Evolutionary conservation across 2,888 invertebrate genomes (phyloP), one percentile per base, ranked within the genome.

Genomic region (Caenorhabditis japonica): DNA sequence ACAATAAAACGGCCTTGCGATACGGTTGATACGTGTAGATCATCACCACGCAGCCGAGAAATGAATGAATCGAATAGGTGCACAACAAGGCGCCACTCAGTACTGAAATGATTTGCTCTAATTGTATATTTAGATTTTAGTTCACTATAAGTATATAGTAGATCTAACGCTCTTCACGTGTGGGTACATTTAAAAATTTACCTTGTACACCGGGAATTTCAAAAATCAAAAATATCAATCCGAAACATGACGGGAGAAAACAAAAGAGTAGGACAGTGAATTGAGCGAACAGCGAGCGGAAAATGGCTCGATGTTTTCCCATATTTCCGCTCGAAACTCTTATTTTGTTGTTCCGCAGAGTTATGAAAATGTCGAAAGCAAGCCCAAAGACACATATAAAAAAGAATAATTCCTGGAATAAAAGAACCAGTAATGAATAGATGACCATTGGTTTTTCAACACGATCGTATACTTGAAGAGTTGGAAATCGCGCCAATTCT

Each of bases 191-290:
- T n/a, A n/a, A n/a, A n/a, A n/a, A 7, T 7, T 21, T 27, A 58
- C 58, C 58, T 58, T 58, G 46, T 12, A 23, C 46, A 13, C 46
- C 25, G 10, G 58, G 58, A 15, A 46, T n/a, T 17, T 58, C 58
- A 15, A 58, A 46, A 36, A 58, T 27, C 3, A 58, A 17, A 21
- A 46, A 46, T 2, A 46, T 3, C 4, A 58, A 13, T 1, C 44
- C 58, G 12, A 12, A 1, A 12, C 12, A 17, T 3, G 44, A 25
- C 15, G 58, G 58, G 0, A 58, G 0, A 10, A 58, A 46, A 27
- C 58, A 58, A 4, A 58, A 58, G 7, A 33, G 12, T 1, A 58
- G 25, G 1, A 58, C 58, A 12, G 46, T 15, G 25, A 58, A 58
- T 19, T 58, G 58, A 12, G 58, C 46, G 15, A 46, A 36, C 7